phyloP scores from a whole-genome alignment of 1,140 invertebrate genomes.

The Drosophila paulistorum region DNA sequence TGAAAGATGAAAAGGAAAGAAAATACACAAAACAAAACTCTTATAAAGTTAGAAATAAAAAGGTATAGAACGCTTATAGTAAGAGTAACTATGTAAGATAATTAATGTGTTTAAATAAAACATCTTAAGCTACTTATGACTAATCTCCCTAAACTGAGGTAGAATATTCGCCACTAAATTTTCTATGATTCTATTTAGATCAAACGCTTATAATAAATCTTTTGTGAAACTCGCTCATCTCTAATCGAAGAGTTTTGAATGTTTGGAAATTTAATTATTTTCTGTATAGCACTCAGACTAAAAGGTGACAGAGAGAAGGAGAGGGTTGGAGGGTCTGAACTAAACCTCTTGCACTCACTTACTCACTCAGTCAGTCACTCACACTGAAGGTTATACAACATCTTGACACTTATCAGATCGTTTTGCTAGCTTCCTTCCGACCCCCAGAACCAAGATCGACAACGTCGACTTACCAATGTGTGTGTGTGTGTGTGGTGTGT shows the following conservation, averaged over 20 bases:
- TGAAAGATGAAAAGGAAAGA: too few species aligned
- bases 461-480: background rate
- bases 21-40: too few species aligned
- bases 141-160: too few species aligned
- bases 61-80: too few species aligned
- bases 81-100: too few species aligned
- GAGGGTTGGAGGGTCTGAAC: background rate
- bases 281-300: background rate
- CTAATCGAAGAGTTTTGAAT: constrained; percentile 6
- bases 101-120: too few species aligned
- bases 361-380: background rate
- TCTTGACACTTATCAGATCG: constrained; percentile 79
- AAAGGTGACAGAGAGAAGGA: constrained; percentile 34
- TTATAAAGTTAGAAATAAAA: too few species aligned
- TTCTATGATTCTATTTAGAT: too few species aligned
- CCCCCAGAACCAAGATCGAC: constrained; percentile 13
- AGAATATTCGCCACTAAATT: too few species aligned
- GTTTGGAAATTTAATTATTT: constrained; percentile 11
- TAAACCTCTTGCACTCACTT: constrained; percentile 24
- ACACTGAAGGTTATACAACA: constrained; percentile 70
- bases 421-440: constrained; percentile 70
- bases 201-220: background rate
- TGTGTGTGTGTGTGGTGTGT: background rate
- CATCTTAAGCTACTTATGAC: too few species aligned
- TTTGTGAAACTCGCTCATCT: background rate